Conservation (phyloP, 2,888 invertebrate genomes). For the Andrena praecox region DNA sequence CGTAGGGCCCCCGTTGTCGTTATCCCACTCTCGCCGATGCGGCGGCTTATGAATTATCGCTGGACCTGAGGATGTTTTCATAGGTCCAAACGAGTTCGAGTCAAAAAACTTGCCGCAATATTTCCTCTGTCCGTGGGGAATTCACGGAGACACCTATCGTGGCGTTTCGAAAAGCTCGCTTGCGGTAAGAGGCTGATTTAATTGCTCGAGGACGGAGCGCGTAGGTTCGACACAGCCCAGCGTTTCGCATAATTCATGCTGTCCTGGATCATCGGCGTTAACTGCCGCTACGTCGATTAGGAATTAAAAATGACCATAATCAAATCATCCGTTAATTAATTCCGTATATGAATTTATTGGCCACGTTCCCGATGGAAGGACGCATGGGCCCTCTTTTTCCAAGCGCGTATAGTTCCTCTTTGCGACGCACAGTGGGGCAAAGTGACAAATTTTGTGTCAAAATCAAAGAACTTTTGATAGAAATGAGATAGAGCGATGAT, state of each 20-base stretch:
- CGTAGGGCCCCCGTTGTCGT: constrained; percentile 35
- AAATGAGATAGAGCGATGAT: no score
- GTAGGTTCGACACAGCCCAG: constrained; percentile 6
- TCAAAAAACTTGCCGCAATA: constrained; percentile 27
- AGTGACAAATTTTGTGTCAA: no score
- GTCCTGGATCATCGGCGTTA: constrained; percentile 57
- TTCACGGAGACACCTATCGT: background rate
- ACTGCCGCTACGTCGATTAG: constrained; percentile 58
- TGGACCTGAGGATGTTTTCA: constrained; percentile 42
- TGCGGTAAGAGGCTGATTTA: constrained; percentile 38
- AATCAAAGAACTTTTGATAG: no score
- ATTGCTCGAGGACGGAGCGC: constrained; percentile 35
- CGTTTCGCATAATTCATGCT: constrained; percentile 60
- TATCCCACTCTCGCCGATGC: constrained; percentile 45
- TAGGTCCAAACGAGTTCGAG: constrained; percentile 10
- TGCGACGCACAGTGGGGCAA: no score
- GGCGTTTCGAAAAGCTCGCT: constrained; percentile 17
- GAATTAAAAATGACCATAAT: constrained; percentile 70
- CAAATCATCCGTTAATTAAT: constrained; percentile 73
- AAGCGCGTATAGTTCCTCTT: constrained; percentile 36
- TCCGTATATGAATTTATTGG: constrained; percentile 70
- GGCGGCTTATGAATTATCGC: constrained; percentile 51
- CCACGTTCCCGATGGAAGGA: constrained; percentile 36
- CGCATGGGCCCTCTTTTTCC: constrained; percentile 16
- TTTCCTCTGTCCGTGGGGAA: background rate